A percentile compares a stretch with the other conserved stretches of the same genome.
These are phyloP conservation scores for Poecilia latipinna DNA, from an alignment of 2,113 vertebrate genomes.

Conservation along the genomic window DNA sequence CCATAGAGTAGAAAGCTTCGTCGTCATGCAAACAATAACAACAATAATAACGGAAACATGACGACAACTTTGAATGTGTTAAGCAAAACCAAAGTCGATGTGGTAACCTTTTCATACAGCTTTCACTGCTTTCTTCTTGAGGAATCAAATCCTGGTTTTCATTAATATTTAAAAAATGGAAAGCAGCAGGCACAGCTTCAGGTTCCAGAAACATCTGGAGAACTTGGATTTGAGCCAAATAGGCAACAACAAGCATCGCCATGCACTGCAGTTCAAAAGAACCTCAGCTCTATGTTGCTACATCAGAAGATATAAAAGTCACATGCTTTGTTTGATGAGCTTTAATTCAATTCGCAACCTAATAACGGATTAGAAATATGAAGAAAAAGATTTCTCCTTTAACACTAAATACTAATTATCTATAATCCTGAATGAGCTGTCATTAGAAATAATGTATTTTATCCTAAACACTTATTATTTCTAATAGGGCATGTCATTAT, in stretches of 20 bases:
- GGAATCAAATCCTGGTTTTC: slow-evolving; percentile 49
- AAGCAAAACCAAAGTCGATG: too few species aligned
- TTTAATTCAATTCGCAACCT: background rate
- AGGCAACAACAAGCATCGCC: slow-evolving; percentile 24
- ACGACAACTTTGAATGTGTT: too few species aligned
- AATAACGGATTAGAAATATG: too few species aligned
- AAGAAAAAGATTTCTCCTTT: background rate
- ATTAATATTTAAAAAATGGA: slow-evolving; percentile 47
- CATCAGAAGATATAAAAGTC: background rate
- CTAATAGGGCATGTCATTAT: background rate
- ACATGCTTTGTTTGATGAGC: background rate
- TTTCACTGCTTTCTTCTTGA: slow-evolving; percentile 4
- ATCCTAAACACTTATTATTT: too few species aligned
- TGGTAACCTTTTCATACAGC: background rate
- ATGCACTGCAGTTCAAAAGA: slow-evolving; percentile 11
- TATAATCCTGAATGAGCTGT: too few species aligned
- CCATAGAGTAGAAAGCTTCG: background rate
- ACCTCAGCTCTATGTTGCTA: background rate
- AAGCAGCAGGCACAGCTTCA: slow-evolving; percentile 53
- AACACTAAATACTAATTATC: too few species aligned
- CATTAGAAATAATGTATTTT: too few species aligned
- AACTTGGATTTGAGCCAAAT: slow-evolving; percentile 57
- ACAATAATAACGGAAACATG: background rate
- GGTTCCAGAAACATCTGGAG: slow-evolving; percentile 61
- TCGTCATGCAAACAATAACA: background rate